phyloP scores from a whole-genome alignment of 1,140 invertebrate species.

The Trypoxylus dichotomus region DNA sequence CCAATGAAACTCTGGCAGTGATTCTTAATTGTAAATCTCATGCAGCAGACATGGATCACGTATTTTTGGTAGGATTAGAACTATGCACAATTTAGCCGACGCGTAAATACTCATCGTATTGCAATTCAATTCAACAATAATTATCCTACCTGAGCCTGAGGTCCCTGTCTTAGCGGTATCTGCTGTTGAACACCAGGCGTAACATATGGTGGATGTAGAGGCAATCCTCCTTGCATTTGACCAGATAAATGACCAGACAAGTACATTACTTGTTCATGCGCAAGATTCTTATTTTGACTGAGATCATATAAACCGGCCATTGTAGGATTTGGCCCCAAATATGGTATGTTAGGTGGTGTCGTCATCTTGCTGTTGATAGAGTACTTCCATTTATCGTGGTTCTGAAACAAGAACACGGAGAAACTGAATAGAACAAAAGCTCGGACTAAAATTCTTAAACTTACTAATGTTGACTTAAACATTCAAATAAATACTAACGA shows the following conservation, averaged over 20 bases:
- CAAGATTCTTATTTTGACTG: conserved; percentile 58
- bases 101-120: too few relatives aligned
- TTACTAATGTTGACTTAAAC: too few relatives aligned
- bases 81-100: too few relatives aligned
- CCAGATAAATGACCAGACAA: conserved; percentile 64
- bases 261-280: conserved; percentile 66
- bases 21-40: too few relatives aligned
- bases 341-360: conserved; percentile 63
- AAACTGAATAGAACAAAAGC: too few relatives aligned
- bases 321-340: conserved; percentile 57
- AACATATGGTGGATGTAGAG: conserved; percentile 64
- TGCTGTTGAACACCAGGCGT: conserved; percentile 63
- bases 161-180: conserved; percentile 52
- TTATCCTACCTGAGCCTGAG: conserved; percentile 36
- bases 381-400: conserved; percentile 73
- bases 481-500: not conserved
- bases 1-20: too few relatives aligned
- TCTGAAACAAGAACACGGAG: conserved; percentile 57
- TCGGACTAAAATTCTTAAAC: too few relatives aligned
- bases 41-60: too few relatives aligned
- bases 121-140: not conserved
- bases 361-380: conserved; percentile 53
- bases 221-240: conserved; percentile 64
- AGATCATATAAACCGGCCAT: conserved; percentile 60
- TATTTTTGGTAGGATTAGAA: too few relatives aligned